Evolutionary conservation across 2,113 vertebrate species (phyloP).

Genomic region (Pluvianellus socialis): DNA sequence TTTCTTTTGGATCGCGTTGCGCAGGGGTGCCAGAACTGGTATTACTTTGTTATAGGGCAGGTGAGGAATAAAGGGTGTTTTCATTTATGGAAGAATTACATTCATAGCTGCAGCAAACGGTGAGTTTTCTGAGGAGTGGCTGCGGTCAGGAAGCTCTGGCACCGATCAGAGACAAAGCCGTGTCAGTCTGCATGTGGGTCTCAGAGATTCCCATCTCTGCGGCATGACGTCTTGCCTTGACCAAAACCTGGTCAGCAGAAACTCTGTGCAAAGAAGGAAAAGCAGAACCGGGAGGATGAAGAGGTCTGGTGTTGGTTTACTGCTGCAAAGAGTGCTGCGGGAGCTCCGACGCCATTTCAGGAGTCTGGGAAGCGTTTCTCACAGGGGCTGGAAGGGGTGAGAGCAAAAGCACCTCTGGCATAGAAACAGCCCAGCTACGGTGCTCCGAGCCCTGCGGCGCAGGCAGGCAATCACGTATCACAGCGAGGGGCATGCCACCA

Average conservation of each 20-base stretch:
- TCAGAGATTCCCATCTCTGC: not conserved
- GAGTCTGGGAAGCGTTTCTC: not conserved
- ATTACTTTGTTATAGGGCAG: not conserved
- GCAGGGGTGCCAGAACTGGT: not conserved
- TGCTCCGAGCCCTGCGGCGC: not conserved
- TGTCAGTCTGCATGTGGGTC: fast-evolving
- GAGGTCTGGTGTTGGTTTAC: not conserved
- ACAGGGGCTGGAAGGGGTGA: not conserved
- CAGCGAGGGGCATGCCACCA: not conserved
- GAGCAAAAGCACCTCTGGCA: not conserved
- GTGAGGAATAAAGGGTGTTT: not conserved
- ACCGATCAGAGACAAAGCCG: not conserved
- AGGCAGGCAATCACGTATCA: not conserved
- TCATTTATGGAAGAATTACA: not conserved
- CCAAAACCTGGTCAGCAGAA: not conserved
- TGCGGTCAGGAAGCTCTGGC: not conserved
- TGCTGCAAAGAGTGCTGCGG: not conserved
- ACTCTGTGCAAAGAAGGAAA: not conserved
- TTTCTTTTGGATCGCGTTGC: not conserved
- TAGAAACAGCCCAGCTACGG: not conserved
- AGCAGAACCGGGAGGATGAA: not conserved
- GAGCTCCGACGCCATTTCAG: not conserved
- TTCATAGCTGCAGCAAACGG: not conserved
- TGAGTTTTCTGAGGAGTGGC: not conserved
- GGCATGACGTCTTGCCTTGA: not conserved